Evolutionary conservation across 1,140 invertebrate genomes (phyloP).

Genomic region (Adelges cooleyi): DNA sequence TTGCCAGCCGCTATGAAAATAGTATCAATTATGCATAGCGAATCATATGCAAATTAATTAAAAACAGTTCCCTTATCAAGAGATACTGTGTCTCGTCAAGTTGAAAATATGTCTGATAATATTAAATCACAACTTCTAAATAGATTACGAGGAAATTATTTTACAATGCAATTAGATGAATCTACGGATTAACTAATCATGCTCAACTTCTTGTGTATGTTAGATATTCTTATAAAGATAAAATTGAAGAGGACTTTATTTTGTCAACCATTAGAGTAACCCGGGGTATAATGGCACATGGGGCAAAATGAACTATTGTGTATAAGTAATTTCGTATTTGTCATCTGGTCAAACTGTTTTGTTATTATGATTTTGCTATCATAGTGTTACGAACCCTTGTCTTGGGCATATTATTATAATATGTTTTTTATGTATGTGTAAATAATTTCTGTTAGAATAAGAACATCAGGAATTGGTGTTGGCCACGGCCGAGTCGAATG

Average conservation of each 20-base stretch:
- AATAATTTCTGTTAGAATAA: too few relatives aligned
- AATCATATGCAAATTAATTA: background rate
- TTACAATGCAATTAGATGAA: conserved; percentile 2
- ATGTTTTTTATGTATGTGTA: too few relatives aligned
- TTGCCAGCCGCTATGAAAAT: background rate
- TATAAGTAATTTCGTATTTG: too few relatives aligned
- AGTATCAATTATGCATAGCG: background rate
- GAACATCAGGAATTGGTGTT: too few relatives aligned
- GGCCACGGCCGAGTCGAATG: too few relatives aligned
- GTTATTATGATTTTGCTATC: too few relatives aligned
- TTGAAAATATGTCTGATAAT: conserved; percentile 34
- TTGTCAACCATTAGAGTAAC: background rate
- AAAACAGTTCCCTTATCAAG: conserved; percentile 34
- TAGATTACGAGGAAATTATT: background rate
- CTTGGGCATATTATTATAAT: too few relatives aligned
- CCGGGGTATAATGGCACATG: too few relatives aligned
- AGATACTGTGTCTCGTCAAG: conserved; percentile 34
- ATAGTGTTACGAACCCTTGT: too few relatives aligned
- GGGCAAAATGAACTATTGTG: too few relatives aligned
- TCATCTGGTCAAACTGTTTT: too few relatives aligned
- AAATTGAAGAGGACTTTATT: conserved; percentile 9
- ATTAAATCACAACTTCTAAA: conserved; percentile 23
- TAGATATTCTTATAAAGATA: background rate
- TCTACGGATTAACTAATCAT: conserved; percentile 1
- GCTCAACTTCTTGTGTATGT: background rate